These are phyloP conservation scores for Frieseomelitta varia DNA, from an alignment of 1,140 invertebrate genomes.

Conservation along the genomic window DNA sequence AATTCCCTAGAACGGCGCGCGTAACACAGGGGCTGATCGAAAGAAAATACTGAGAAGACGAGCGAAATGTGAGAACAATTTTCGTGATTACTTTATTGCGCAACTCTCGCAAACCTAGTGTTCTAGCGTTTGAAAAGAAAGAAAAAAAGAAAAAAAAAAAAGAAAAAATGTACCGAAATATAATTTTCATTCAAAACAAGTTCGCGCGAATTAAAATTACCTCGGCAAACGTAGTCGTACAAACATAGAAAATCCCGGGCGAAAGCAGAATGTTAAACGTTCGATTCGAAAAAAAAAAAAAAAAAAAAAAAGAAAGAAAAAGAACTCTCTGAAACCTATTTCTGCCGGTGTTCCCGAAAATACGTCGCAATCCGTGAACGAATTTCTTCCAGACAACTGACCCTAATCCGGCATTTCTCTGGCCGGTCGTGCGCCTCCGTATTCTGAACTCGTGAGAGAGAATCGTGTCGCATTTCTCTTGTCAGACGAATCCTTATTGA, in stretches of 20 bases:
- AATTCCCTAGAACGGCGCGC: background rate
- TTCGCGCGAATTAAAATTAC: too few relatives aligned
- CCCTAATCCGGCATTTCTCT: constrained; percentile 2
- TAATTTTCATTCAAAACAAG: too few relatives aligned
- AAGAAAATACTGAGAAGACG: background rate
- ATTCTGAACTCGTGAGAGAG: background rate
- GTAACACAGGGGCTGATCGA: background rate
- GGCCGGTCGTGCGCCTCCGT: background rate
- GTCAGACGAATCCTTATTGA: background rate
- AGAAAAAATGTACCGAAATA: too few relatives aligned
- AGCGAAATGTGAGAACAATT: too few relatives aligned
- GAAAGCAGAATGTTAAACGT: background rate
- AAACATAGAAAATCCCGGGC: background rate
- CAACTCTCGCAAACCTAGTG: too few relatives aligned
- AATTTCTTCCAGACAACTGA: constrained; percentile 12
- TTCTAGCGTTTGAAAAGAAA: too few relatives aligned
- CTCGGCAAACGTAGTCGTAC: too few relatives aligned
- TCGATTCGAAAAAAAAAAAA: background rate
- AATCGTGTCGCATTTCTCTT: background rate
- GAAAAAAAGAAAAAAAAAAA: too few relatives aligned
- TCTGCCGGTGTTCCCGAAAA: background rate
- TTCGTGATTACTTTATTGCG: too few relatives aligned
- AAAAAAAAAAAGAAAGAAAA: too few relatives aligned
- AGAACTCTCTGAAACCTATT: background rate
- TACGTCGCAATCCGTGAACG: background rate